Evolutionary conservation across 1,140 invertebrate genomes (phyloP).

Genomic region (Apis florea): DNA sequence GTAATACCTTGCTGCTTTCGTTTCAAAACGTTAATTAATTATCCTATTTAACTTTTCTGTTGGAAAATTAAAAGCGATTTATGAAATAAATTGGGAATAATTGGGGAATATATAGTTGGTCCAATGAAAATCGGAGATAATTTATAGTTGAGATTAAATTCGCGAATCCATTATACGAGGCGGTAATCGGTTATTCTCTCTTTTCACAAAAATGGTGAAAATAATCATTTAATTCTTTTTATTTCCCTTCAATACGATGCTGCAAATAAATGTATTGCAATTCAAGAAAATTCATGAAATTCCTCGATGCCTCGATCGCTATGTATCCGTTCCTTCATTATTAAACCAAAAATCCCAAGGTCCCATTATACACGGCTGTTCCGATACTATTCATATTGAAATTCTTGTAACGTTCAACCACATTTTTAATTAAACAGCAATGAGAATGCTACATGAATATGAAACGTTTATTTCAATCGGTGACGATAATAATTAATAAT

Average conservation of each 20-base stretch:
- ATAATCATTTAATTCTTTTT: neutral
- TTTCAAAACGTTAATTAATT: neutral
- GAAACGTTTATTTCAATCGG: neutral
- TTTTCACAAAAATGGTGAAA: neutral
- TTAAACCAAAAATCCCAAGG: slow-evolving; percentile 3
- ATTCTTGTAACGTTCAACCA: neutral
- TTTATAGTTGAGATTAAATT: neutral
- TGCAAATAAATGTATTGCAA: neutral
- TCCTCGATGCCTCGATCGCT: neutral
- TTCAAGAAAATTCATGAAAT: neutral
- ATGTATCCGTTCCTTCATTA: neutral
- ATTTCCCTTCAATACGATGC: neutral
- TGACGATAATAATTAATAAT: neutral
- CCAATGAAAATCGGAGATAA: neutral
- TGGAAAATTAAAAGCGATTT: neutral
- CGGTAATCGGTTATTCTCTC: neutral
- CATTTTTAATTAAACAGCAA: slow-evolving; percentile 6
- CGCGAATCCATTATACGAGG: neutral
- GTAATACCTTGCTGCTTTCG: neutral
- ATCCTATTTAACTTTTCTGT: neutral
- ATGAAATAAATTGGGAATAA: neutral
- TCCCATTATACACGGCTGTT: neutral
- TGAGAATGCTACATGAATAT: neutral
- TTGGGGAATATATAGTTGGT: neutral
- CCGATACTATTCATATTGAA: slow-evolving; percentile 11